Base-by-base conservation (phyloP, 1,140 invertebrate species). In the Cataglyphis hispanica region DNA sequence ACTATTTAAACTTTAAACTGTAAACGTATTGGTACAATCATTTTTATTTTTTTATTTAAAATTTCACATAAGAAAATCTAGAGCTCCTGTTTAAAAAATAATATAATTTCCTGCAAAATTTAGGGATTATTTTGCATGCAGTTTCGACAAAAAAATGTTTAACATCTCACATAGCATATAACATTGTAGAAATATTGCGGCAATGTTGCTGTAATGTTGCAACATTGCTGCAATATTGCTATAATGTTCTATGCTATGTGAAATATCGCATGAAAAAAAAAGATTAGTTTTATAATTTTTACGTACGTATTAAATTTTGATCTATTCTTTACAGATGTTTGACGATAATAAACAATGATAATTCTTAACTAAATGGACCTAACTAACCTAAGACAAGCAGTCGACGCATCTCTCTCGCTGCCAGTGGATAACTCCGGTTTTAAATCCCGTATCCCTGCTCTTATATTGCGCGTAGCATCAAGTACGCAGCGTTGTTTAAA, bases 381-480 rank as follows among this genome's bases (percentile, higher is more conserved):
- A 74, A 87, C 90, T 84, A 76, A 92, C 90, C 91, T 77, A 92
- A 85, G 78, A 92, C 31, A 80, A 77, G 88, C 22, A 4, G 6
- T 19, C 13, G 60, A 8, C 50, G 19, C n/a, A 37, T 61, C 10
- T 8, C 37, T 40, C 1, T 43, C 50, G 7, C 40, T 56, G 40
- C n/a, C 8, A 46, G 16, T 63, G 37, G 22, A 27, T 11, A 37
- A 85, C 34, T 19, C 31, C 7, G n/a, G 27, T 60, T 53, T 22
- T 74, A 50, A 50, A 50, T 16, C 0, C 4, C 13, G 46, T 22
- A 46, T n/a, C 4, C 10, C 1, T 11, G 2, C 1, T 19, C 22
- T 74, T 58, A 25, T 7, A 70, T 67, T 10, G 7, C 22, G 16
- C 13, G n/a, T 7, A 13, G 16, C 46, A 8, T 31, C 8, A 31